Evolutionary conservation across 2,113 vertebrate genomes (phyloP).

Genomic region (Xenopus tropicalis): DNA sequence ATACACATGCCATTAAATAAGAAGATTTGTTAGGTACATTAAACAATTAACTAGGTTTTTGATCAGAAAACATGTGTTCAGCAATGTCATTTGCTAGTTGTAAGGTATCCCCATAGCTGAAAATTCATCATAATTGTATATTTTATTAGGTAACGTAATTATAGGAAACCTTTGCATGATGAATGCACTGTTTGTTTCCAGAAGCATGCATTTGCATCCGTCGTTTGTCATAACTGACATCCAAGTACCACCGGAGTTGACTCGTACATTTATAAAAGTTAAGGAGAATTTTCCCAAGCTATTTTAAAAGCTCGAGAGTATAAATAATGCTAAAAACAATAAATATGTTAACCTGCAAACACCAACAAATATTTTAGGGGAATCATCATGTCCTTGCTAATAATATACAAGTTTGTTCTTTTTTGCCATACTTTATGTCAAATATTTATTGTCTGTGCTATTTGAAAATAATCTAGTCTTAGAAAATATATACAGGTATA

Average conservation of each 20-base stretch:
- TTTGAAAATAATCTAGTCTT: too few species aligned
- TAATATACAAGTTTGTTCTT: background rate
- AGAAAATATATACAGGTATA: too few species aligned
- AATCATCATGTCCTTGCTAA: background rate
- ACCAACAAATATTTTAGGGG: background rate
- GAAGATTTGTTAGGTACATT: conserved; percentile 7
- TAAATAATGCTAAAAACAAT: conserved; percentile 33
- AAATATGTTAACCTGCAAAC: conserved; percentile 10
- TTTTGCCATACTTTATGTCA: background rate
- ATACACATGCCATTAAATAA: conserved; percentile 12
- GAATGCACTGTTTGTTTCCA: conserved; percentile 51
- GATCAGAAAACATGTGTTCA: conserved; percentile 30
- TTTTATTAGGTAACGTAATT: conserved; percentile 54
- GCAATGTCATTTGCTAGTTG: conserved; percentile 25
- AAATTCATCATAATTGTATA: conserved; percentile 46
- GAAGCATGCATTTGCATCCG: conserved; percentile 49
- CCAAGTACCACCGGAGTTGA: conserved; percentile 47
- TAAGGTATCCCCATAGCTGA: conserved; percentile 28
- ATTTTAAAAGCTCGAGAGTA: conserved; percentile 18
- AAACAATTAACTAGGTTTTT: background rate
- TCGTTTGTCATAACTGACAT: conserved; percentile 54
- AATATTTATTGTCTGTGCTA: too few species aligned
- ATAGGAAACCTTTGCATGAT: conserved; percentile 50
- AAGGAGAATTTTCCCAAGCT: conserved; percentile 47
- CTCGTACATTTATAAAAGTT: conserved; percentile 45